Conservation (phyloP, 2,888 invertebrate genomes). For the Phyllotreta cruciferae region DNA sequence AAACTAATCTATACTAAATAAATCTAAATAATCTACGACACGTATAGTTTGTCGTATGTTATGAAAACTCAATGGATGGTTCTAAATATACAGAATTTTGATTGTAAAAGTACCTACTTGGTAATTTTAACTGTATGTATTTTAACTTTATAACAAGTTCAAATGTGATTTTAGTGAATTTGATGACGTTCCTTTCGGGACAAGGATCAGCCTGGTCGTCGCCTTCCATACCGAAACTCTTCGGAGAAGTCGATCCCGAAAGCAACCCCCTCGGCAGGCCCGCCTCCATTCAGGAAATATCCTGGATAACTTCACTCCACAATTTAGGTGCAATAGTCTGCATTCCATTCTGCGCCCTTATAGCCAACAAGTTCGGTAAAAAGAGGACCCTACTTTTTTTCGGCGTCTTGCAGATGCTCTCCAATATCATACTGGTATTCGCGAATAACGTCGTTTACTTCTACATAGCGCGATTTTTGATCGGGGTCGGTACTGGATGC, state of each 20-base stretch:
- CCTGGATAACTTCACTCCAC: slow-evolving; percentile 47
- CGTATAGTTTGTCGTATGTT: too few species aligned
- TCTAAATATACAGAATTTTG: too few species aligned
- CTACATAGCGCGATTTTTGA: slow-evolving; percentile 65
- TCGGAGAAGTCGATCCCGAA: slow-evolving; percentile 36
- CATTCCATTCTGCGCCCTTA: slow-evolving; percentile 43
- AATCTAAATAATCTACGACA: too few species aligned
- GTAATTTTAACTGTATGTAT: too few species aligned
- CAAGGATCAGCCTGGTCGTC: slow-evolving; percentile 47
- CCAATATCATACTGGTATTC: slow-evolving; percentile 43
- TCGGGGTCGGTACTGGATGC: slow-evolving; percentile 72
- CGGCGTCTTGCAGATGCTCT: slow-evolving; percentile 69
- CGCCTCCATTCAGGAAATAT: slow-evolving; percentile 42
- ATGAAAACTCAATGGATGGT: too few species aligned
- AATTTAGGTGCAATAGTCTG: slow-evolving; percentile 46
- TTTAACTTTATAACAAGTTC: too few species aligned
- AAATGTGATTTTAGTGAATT: slow-evolving; percentile 42
- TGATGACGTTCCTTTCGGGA: slow-evolving; percentile 43
- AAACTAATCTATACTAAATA: too few species aligned
- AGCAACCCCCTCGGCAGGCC: slow-evolving; percentile 43
- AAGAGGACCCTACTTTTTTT: slow-evolving; percentile 71
- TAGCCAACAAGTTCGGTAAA: slow-evolving; percentile 61
- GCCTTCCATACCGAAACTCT: slow-evolving; percentile 45
- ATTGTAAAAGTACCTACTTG: too few species aligned
- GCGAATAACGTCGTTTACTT: slow-evolving; percentile 39